Percentiles rank a stretch among this genome's conserved stretches.
Conservation (phyloP, 2,888 invertebrate genomes). For the Pammene fasciana region DNA sequence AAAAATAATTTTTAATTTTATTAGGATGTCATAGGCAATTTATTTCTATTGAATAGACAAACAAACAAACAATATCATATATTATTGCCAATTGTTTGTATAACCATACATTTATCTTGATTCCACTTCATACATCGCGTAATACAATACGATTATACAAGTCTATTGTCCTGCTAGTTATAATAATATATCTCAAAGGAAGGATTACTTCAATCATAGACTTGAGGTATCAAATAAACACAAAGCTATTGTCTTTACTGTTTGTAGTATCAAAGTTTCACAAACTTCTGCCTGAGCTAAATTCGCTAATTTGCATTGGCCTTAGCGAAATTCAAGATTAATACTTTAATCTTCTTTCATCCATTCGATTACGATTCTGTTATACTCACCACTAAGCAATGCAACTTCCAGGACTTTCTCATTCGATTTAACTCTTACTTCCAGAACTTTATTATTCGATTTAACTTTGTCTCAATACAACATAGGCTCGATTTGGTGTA, state of each 20-base stretch:
- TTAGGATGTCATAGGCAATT: too few species aligned
- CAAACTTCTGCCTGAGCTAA: neutral
- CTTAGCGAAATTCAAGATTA: neutral
- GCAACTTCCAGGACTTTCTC: neutral
- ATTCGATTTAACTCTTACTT: slow-evolving; percentile 1
- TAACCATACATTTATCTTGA: too few species aligned
- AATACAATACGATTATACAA: neutral
- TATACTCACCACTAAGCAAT: neutral
- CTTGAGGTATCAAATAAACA: slow-evolving; percentile 2
- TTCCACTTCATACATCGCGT: too few species aligned
- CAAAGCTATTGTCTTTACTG: slow-evolving; percentile 7
- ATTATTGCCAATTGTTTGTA: too few species aligned
- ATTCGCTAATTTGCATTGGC: neutral
- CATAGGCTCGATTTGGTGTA: too few species aligned
- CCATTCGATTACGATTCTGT: neutral
- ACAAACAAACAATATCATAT: too few species aligned
- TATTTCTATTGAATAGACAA: too few species aligned
- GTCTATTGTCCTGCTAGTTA: neutral
- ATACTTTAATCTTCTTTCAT: slow-evolving; percentile 15
- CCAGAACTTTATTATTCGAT: neutral
- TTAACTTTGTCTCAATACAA: neutral
- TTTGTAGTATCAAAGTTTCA: slow-evolving; percentile 4
- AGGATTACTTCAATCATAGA: neutral
- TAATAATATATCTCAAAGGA: neutral
- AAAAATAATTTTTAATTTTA: too few species aligned